Evolutionary conservation across 2,113 vertebrate genomes (phyloP), one percentile per base, ranked within the genome.

Genomic region (Callopanchax toddi): DNA sequence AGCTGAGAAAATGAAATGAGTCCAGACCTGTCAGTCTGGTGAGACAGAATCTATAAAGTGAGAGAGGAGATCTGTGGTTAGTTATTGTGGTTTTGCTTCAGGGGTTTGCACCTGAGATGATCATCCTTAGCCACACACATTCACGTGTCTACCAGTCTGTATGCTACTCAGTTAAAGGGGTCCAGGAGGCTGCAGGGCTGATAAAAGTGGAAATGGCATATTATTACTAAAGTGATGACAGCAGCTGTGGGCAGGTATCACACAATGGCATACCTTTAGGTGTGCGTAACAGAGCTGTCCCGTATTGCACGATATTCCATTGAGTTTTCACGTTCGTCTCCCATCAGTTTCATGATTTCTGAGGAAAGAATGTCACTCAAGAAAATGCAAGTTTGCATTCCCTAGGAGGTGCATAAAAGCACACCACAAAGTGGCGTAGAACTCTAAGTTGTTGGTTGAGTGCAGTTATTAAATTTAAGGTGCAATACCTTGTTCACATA

Each of bases 161-260:
- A 4, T 65, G 42, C 54, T 42, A 54, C 43, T 70, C 56, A 42
- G 48, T 39, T 63, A 53, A 55, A 73, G 55, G 59, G 61, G 54
- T 75, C 60, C 53, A 68, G 49, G 43, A 34, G 40, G 60, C 78
- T 63, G 43, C 29, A 6, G 69, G 68, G 66, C 76, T 79, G 76
- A 84, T 87, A 48, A 74, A n/a, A 81, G 76, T 67, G 77, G 86
- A 87, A 81, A 72, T 66, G 37, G 32, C 37, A 73, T 88, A 55
- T 90, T 84, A 90, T 90, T 90, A 90, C 44, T 13, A 68, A 74
- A 71, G 77, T 11, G 83, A 89, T 88, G 82, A 89, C 80, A 85
- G 76, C 64, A 56, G 36, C 56, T 17, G 32, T 69, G 76, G 76
- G 80, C 63, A 68, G 76, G 67, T 59, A 71, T 77, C 29, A 60